Percentiles rank a stretch among this genome's conserved stretches.
Conservation (phyloP, 2,888 invertebrate species). For the Microctonus aethiopoides region DNA sequence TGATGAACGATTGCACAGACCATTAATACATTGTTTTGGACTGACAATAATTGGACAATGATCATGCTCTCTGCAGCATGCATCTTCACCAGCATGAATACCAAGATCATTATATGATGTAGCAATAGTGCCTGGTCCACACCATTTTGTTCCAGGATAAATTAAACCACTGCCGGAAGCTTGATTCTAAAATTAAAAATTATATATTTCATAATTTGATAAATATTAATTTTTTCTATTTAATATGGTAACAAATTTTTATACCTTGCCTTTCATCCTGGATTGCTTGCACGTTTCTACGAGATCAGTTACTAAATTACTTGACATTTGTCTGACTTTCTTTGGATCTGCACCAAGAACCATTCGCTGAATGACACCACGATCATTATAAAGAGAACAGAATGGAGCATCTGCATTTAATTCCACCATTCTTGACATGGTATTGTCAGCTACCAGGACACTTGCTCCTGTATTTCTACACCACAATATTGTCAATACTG, state of each 20-base stretch:
- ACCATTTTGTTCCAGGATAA: conserved; percentile 81
- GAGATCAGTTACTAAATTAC: conserved; percentile 71
- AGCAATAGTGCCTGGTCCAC: conserved; percentile 78
- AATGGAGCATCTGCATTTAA: conserved; percentile 72
- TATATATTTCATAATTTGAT: background rate
- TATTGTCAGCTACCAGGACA: conserved; percentile 73
- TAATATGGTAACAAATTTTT: background rate
- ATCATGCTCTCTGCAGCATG: conserved; percentile 81
- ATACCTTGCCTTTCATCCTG: conserved; percentile 58
- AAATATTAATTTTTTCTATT: background rate
- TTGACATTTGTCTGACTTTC: conserved; percentile 73
- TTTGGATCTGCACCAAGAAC: conserved; percentile 71
- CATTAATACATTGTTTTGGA: conserved; percentile 73
- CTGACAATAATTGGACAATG: conserved; percentile 74
- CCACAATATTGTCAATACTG: conserved; percentile 41
- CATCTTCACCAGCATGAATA: conserved; percentile 73
- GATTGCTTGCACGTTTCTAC: conserved; percentile 70
- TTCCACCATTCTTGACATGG: conserved; percentile 75
- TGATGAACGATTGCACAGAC: conserved; percentile 76
- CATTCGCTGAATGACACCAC: conserved; percentile 73
- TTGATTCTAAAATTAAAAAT: conserved; percentile 49
- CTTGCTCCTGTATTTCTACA: conserved; percentile 49
- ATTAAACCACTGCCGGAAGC: conserved; percentile 57
- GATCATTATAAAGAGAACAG: conserved; percentile 73
- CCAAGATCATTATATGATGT: conserved; percentile 75